Evolutionary conservation across 2,113 vertebrate species (phyloP), one percentile per base, ranked within the genome.

Genomic region (Siniperca chuatsi): DNA sequence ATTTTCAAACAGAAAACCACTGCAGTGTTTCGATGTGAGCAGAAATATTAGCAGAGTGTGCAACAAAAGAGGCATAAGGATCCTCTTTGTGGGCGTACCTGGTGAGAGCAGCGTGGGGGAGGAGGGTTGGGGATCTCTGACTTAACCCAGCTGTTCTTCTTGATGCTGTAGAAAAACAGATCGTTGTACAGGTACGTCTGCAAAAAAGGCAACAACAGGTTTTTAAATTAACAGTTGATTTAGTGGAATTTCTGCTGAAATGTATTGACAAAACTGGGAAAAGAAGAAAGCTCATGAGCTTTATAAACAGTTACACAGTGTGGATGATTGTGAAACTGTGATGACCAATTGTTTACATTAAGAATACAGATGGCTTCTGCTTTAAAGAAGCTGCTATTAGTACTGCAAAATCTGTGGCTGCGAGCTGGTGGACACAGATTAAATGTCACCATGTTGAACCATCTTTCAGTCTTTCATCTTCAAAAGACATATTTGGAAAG

Each of bases 101-200:
- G 98, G 87, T 99, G 98, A 74, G 98, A 96, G 82, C 98, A 99
- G 71, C 98, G 96, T 8, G 97, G 95, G 0, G 98, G 97, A 4
- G 98, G 98, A 0, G 98, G 96, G 79, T 93, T 97, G 16, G 98
- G 98, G 79, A 98, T 95, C 65, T 99, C 98, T 0, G 96, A 89
- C 48, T 97, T 97, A 21, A 96, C 90, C 98, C 98, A 99, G 66
- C 93, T 92, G 89, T 97, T 97, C 94, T 98, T 99, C 86, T 96
- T 97, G 84, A 97, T 97, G 90, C 95, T 97, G 95, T 99, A 99
- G 93, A 97, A 75, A 72, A 96, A 99, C 5, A 99, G 92, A 0
- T 99, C 98, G 0, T 99, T 99, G 89, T 99, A 99, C 50, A 99
- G 82, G 71, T 94, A 97, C 0, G 97, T 99, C 98, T 99, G 93